Conservation (phyloP, 1,140 invertebrate species). For the Oryctes rhinoceros region DNA sequence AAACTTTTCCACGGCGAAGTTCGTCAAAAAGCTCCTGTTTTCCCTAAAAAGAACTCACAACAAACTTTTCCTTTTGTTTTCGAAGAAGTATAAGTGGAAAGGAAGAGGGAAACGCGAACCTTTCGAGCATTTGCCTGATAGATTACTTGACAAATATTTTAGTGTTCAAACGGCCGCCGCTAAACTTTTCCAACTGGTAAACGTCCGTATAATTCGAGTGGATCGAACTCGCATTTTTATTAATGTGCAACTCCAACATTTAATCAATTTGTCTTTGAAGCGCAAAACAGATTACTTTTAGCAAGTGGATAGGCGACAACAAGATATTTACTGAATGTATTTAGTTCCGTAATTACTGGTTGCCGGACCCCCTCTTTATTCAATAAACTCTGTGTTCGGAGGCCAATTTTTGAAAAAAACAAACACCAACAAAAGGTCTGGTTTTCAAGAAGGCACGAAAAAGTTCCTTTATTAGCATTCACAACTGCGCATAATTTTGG, state of each 20-base stretch:
- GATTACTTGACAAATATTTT: constrained; percentile 58
- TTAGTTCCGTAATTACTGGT: too few relatives aligned
- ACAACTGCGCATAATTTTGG: background rate
- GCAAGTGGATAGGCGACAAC: too few relatives aligned
- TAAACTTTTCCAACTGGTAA: constrained; percentile 6
- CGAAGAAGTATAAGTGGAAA: constrained; percentile 39
- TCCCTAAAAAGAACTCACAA: constrained; percentile 38
- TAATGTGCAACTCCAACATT: background rate
- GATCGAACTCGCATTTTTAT: constrained; percentile 26
- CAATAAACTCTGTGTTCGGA: too few relatives aligned
- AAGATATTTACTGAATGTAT: too few relatives aligned
- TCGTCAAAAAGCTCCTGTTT: constrained; percentile 30
- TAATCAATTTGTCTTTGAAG: too few relatives aligned
- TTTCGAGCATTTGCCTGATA: constrained; percentile 50
- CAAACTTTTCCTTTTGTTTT: constrained; percentile 34
- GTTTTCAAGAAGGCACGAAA: background rate
- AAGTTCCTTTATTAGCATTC: background rate
- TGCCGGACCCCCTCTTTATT: too few relatives aligned
- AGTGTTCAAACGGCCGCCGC: constrained; percentile 54
- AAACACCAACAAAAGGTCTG: background rate
- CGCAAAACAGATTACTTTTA: too few relatives aligned
- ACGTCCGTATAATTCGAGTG: constrained; percentile 31
- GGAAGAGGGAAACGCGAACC: constrained; percentile 17
- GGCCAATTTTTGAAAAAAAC: too few relatives aligned
- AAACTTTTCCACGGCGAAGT: constrained; percentile 18